phyloP scores from a whole-genome alignment of 1,140 invertebrate species.

The Drosophila carrolli region DNA sequence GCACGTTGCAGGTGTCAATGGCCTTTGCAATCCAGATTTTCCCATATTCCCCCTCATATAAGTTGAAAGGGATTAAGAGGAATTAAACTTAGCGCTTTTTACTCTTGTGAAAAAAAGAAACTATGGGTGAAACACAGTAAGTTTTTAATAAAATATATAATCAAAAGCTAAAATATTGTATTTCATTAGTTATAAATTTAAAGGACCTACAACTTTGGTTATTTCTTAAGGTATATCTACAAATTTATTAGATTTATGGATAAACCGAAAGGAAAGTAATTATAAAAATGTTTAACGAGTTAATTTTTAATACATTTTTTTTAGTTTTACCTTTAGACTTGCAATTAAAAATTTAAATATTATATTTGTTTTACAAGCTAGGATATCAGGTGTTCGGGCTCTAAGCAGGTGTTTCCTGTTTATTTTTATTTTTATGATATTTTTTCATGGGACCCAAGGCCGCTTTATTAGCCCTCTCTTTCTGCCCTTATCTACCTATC shows the following conservation, averaged over 20 bases:
- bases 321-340: too few species aligned
- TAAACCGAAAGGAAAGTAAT: too few species aligned
- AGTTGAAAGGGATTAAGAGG: conserved; percentile 9
- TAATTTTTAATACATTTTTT: too few species aligned
- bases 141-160: too few species aligned
- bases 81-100: conserved; percentile 8
- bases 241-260: too few species aligned
- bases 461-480: conserved; percentile 34
- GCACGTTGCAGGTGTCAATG: conserved; percentile 37
- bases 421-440: conserved; percentile 23
- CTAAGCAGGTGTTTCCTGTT: background rate
- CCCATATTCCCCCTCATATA: background rate
- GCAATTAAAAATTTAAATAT: background rate
- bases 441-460: conserved; percentile 32
- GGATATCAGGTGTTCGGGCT: background rate
- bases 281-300: too few species aligned
- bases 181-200: too few species aligned
- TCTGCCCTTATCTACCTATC: background rate
- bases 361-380: background rate
- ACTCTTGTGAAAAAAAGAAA: background rate
- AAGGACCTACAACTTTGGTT: too few species aligned
- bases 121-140: too few species aligned
- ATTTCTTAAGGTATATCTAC: too few species aligned
- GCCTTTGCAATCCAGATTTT: conserved; percentile 5
- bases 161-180: too few species aligned